Evolutionary conservation across 2,888 invertebrate genomes (phyloP).

Genomic region (Apamea epomidion): DNA sequence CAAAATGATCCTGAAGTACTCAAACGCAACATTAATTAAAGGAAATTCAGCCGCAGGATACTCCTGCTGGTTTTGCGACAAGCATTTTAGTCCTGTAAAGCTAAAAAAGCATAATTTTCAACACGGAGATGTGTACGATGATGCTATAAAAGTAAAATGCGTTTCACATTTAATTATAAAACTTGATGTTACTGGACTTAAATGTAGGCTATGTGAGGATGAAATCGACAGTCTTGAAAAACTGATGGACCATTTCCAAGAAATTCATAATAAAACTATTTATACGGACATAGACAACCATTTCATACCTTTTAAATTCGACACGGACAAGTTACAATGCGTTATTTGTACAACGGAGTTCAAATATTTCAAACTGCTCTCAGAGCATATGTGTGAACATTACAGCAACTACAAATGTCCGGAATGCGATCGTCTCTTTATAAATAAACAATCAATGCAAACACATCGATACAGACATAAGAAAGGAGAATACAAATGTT

Average conservation of each 20-base stretch:
- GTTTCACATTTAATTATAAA: constrained; percentile 53
- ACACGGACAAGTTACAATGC: constrained; percentile 71
- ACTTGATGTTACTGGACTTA: constrained; percentile 44
- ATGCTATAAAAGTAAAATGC: constrained; percentile 54
- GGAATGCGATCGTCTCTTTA: constrained; percentile 76
- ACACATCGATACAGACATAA: constrained; percentile 67
- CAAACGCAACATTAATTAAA: constrained; percentile 71
- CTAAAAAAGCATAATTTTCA: constrained; percentile 33
- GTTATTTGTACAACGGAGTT: constrained; percentile 74
- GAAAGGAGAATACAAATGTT: constrained; percentile 67
- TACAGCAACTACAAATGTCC: constrained; percentile 78
- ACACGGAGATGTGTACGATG: constrained; percentile 28
- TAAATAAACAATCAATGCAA: constrained; percentile 65
- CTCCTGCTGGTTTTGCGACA: constrained; percentile 55
- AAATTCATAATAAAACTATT: constrained; percentile 52
- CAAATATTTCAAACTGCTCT: constrained; percentile 74
- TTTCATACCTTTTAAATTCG: constrained; percentile 81
- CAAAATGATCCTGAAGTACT: constrained; percentile 56
- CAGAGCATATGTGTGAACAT: constrained; percentile 81
- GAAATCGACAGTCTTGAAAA: constrained; percentile 30
- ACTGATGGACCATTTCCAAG: constrained; percentile 23
- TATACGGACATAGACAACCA: constrained; percentile 76
- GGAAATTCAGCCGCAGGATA: constrained; percentile 62
- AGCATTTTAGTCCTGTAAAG: constrained; percentile 4
- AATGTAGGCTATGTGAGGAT: constrained; percentile 28